Base-by-base conservation (phyloP, 2,113 vertebrate genomes). In the Dermatemys mawii region DNA sequence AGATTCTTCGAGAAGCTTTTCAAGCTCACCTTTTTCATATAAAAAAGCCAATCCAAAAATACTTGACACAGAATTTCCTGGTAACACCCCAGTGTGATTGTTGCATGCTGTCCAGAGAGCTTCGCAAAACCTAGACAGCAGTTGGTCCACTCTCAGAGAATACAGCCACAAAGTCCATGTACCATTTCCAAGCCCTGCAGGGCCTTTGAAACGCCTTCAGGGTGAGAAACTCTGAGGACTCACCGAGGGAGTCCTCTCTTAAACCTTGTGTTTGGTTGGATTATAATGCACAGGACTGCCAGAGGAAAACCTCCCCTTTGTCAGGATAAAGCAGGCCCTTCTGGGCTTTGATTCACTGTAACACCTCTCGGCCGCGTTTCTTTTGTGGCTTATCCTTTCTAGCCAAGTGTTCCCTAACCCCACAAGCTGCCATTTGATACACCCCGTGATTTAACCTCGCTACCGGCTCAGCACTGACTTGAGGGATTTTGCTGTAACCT, bases 21-120 rank as follows among this genome's bases (percentile, higher is more conserved):
- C 73, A 83, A 29, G 83, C 27, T 41, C 41, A 83, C 35, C 81
- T 83, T 54, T 38, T 55, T 21, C 54, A 76, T 49, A 22, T 78
- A 27, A 38, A 70, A 70, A 70, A 70, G 55, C 35, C 63, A 22
- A 22, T n/a, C 63, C 63, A 70, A 70, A 70, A 70, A 32, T 60
- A 32, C 26, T 55, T 55, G 38, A 75, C 57, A 55, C 11, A 60
- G 12, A 35, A 35, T 86, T 94, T 90, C 24, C 67, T 88, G 0
- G 0, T 81, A 35, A 11, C 22, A 2, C 44, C 49, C 19, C 0
- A 0, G 21, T 78, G 27, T 75, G 90, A 38, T 53, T 3, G 0
- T 91, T 41, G 3, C 14, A 7, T 17, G 22, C 32, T 38, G 35
- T 80, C 54, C 76, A 63, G 78, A 63, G 22, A 24, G 78, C 35